Percentiles rank a stretch among this genome's conserved stretches.
phyloP scores from a whole-genome alignment of 2,888 invertebrate species.

The Mythimna impura region DNA sequence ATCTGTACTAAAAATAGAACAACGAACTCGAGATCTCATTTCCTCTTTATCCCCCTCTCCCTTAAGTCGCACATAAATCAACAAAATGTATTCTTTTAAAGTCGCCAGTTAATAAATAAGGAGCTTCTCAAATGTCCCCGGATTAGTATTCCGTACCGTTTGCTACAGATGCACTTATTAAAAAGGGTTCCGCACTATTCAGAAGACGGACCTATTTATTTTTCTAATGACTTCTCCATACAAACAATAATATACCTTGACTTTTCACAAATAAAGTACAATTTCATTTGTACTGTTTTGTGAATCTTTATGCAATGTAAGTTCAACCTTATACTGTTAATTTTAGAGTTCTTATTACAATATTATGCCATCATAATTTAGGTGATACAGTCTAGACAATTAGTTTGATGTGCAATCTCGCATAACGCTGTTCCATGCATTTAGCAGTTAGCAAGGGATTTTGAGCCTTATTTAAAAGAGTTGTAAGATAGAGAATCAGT shows the following conservation, averaged over 20 bases:
- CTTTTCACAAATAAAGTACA: rapidly evolving
- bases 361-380: constrained; percentile 48
- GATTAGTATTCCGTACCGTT: constrained; percentile 41
- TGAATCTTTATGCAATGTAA: constrained; percentile 5
- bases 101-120: constrained; percentile 45
- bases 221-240: constrained; percentile 24
- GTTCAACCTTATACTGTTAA: constrained; percentile 2
- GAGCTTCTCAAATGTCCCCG: constrained; percentile 36
- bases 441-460: constrained; percentile 12
- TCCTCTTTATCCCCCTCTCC: not conserved
- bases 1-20: too few species aligned
- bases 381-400: constrained; percentile 52
- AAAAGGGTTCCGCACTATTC: constrained; percentile 45
- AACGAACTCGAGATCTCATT: not conserved
- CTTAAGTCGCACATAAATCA: constrained; percentile 11
- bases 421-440: constrained; percentile 34
- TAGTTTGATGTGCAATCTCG: constrained; percentile 60
- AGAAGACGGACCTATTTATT: constrained; percentile 36
- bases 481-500: constrained; percentile 6
- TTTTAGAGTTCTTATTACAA: constrained; percentile 3
- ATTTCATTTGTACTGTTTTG: not conserved
- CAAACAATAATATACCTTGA: not conserved
- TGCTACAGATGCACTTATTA: constrained; percentile 54
- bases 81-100: constrained; percentile 1
- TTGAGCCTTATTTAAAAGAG: not conserved